Evolutionary conservation across 2,797 vertebrate species (phyloP).

Genomic region (Serranus cabrilla): DNA sequence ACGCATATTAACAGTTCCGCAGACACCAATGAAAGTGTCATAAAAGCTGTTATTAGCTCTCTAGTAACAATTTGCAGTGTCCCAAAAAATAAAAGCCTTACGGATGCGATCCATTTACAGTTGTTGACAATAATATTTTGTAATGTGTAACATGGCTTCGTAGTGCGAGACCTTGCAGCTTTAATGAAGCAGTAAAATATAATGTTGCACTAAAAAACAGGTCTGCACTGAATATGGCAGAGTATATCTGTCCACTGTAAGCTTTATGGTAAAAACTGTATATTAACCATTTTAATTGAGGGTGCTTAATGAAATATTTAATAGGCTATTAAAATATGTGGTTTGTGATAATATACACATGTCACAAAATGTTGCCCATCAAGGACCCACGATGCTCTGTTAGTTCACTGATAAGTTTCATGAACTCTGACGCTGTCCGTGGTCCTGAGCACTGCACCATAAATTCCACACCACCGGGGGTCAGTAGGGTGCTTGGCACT

Average conservation of each 20-base stretch:
- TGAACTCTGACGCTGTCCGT: slow-evolving; percentile 69
- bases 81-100: neutral
- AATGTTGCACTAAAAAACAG: slow-evolving; percentile 8
- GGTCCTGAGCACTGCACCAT: slow-evolving; percentile 70
- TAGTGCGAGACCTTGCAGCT: slow-evolving; percentile 9
- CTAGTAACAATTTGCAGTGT: slow-evolving; percentile 18
- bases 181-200: slow-evolving; percentile 18
- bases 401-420: slow-evolving; percentile 38
- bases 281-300: slow-evolving; percentile 36
- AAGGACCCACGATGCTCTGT: slow-evolving; percentile 26
- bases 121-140: neutral
- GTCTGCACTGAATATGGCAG: neutral
- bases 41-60: slow-evolving; percentile 33
- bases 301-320: slow-evolving; percentile 66
- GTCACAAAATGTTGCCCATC: slow-evolving; percentile 44
- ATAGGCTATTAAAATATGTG: slow-evolving; percentile 68
- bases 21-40: slow-evolving; percentile 31
- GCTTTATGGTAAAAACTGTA: slow-evolving; percentile 18
- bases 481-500: slow-evolving; percentile 72
- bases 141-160: neutral
- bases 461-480: slow-evolving; percentile 74
- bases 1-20: slow-evolving; percentile 22
- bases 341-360: slow-evolving; percentile 36
- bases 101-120: slow-evolving; percentile 12
- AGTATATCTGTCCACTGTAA: neutral